Percentiles rank a stretch among this genome's conserved stretches.
Evolutionary conservation across 1,140 invertebrate species (phyloP).

Genomic region (Xylocopa sonorina): DNA sequence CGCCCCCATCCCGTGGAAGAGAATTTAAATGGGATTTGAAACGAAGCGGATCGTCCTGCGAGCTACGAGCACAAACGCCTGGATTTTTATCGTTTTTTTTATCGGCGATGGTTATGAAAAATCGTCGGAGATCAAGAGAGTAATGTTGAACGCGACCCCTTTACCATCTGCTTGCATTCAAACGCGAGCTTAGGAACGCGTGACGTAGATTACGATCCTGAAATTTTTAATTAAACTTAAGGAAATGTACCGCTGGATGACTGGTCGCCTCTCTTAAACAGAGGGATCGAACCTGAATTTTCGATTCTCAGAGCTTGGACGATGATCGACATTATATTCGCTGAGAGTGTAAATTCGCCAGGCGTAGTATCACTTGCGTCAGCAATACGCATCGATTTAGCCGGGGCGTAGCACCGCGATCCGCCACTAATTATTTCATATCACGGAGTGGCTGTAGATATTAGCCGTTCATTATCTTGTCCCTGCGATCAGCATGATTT

Average conservation of each 20-base stretch:
- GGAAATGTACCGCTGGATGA: no score
- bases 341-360: constrained; percentile 40
- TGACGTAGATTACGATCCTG: not conserved
- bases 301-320: not conserved
- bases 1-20: no score
- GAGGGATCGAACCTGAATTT: no score
- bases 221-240: not conserved
- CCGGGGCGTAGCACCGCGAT: constrained; percentile 38
- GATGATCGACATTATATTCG: constrained; percentile 9
- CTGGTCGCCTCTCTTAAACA: no score
- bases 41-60: constrained; percentile 7
- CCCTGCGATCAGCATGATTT: constrained; percentile 62
- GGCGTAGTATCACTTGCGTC: constrained; percentile 44
- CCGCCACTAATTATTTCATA: constrained; percentile 64
- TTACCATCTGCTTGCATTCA: not conserved
- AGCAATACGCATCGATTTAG: constrained; percentile 56
- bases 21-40: constrained; percentile 37
- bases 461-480: constrained; percentile 62
- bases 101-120: not conserved
- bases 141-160: not conserved
- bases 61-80: not conserved
- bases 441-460: constrained; percentile 47
- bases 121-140: not conserved
- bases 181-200: not conserved
- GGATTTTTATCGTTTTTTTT: constrained; percentile 1